phyloP scores from a whole-genome alignment of 2,113 vertebrate species.

The Lycaon pictus region DNA sequence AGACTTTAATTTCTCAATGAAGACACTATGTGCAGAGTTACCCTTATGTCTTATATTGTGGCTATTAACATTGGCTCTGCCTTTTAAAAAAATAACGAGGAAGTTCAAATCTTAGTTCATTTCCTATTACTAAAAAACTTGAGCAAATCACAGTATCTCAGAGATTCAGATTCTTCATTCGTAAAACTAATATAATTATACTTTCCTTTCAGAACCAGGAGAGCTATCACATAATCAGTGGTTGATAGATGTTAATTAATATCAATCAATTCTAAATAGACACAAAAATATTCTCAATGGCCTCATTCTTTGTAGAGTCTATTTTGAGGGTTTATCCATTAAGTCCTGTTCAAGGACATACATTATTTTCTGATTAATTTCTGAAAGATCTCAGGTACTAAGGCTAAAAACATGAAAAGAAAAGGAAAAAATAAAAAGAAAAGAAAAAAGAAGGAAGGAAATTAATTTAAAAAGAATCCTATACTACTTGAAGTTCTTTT shows the following conservation, averaged over 20 bases:
- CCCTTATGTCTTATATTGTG: neutral
- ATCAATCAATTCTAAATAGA: slow-evolving; percentile 47
- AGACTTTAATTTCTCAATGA: neutral
- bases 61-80: neutral
- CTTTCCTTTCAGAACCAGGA: neutral
- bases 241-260: slow-evolving; percentile 54
- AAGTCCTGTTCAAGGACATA: neutral
- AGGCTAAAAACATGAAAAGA: neutral
- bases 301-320: neutral
- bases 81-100: neutral
- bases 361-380: slow-evolving; percentile 51
- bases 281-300: neutral
- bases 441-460: neutral
- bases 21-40: neutral
- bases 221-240: neutral
- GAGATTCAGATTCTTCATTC: neutral
- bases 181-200: slow-evolving; percentile 17
- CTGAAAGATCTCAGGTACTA: neutral
- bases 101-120: neutral
- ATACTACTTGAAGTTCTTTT: neutral
- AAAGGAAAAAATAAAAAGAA: neutral
- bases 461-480: neutral
- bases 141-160: neutral
- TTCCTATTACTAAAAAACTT: slow-evolving; percentile 1
- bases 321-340: slow-evolving; percentile 30